Evolutionary conservation across 23 tunicate species (phyloP), one percentile per base, ranked within the genome.

Genomic region (Halocynthia roretzi): DNA sequence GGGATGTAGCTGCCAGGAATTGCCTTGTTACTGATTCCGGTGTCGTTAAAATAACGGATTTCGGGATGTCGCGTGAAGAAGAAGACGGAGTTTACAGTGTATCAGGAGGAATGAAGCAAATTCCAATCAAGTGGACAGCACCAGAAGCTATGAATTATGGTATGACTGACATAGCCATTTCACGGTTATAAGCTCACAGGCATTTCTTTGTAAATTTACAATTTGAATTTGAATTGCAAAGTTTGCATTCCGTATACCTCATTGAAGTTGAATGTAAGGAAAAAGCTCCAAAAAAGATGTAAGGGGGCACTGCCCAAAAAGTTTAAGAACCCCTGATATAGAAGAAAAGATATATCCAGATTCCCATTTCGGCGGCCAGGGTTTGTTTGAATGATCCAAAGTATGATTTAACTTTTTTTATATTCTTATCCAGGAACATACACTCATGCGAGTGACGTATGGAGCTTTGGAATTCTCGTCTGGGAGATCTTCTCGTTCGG

Each of bases 81-180:
- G 97, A 91, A 10, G 97, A 85, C 65, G 97, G 97, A 6, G 88
- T 91, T 55, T 91, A 91, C 81, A 78, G 82, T 19, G 97, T 85
- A 0, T 81, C 81, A 51, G 97, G 97, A 21, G 67, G 81, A n/a
- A 81, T 91, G 91, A 85, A 83, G 63, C 71, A 79, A 14, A 83
- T 91, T 53, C 97, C 97, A 14, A 85, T 91, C 93, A 77, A 87
- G 54, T 91, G 97, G 97, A 91, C 97, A 17, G 91, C 97, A 11
- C 97, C 97, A 5, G 97, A 91, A 57, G 83, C 97, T 6, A 85
- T 91, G 97, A 76, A 85, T 56, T 91, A 40, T 67, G 97, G 97
- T 90, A 1, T 0, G 86, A 52, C 17, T 56, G 40, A 1, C 23
- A 0, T 49, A 18, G 10, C 10, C 40, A 14, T 9, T 52, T 19